Base-by-base conservation (phyloP, 1,140 invertebrate species). In the Calephelis nemesis region DNA sequence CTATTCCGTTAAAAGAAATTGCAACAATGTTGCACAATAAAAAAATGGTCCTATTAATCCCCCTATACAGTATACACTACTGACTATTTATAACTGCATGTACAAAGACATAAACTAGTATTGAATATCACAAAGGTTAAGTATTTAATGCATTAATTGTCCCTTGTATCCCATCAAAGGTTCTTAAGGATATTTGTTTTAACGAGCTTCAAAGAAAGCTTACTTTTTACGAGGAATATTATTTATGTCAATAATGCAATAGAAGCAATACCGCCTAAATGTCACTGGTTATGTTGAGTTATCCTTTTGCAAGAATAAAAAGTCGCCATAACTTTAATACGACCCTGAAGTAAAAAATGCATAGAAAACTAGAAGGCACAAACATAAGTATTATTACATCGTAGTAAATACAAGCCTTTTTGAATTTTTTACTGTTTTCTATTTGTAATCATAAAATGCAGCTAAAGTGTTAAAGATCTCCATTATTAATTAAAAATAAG, bases 131-230 rank as follows among this genome's bases (percentile, higher is more conserved):
- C 54, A 60, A 60, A 60, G 54, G 54, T 60, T 60, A 60, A 60
- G 54, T n/a, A 40, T 60, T 60, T 39, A 60, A 60, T 60, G 54
- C 54, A 19, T 60, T 60, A 60, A 60, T 60, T 60, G 54, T 39
- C 54, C 30, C 39, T 60, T 39, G 39, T 40, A n/a, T 60, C 11
- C 54, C 54, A 19, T 7, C 54, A n/a, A 60, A 60, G 30, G 54
- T 39, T 60, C 6, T 40, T 39, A 60, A 60, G 54, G 39, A 60
- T 60, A 19, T 39, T 39, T 60, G 54, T 60, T 60, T 60, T 60
- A n/a, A 60, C 54, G 30, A 19, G 54, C 11, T n/a, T 39, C 54
- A 58, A 58, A 58, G 54, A 58, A 39, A 40, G 11, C 30, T 10
- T 54, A 54, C 52, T 30, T 58, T 58, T 58, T 58, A 58, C 19